These are phyloP conservation scores for Siniperca scherzeri DNA, from an alignment of 2,797 vertebrate species.

Conservation along the genomic window DNA sequence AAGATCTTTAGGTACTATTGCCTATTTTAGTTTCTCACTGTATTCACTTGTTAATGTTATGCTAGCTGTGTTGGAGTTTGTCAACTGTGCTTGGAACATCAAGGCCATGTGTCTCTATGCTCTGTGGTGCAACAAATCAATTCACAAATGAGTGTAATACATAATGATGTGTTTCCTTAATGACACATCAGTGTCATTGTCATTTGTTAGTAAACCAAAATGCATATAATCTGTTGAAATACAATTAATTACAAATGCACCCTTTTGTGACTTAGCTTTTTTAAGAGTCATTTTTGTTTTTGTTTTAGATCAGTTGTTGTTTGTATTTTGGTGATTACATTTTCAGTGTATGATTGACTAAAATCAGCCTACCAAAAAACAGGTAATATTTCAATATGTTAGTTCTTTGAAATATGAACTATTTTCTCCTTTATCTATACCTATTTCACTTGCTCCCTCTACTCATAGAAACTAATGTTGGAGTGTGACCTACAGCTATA, in stretches of 20 bases:
- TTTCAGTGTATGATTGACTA: neutral
- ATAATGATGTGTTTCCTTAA: slow-evolving; percentile 51
- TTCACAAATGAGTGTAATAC: slow-evolving; percentile 54
- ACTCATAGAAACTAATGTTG: slow-evolving; percentile 64
- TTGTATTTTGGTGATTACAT: neutral
- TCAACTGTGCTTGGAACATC: slow-evolving; percentile 25
- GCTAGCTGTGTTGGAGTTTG: slow-evolving; percentile 16
- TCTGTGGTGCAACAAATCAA: slow-evolving; percentile 59
- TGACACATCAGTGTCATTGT: slow-evolving; percentile 38
- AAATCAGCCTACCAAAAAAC: neutral
- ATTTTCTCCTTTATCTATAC: neutral
- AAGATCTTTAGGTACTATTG: neutral
- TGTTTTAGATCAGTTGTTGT: slow-evolving; percentile 13
- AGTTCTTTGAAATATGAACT: neutral
- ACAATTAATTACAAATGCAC: slow-evolving; percentile 16
- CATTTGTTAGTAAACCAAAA: slow-evolving; percentile 51
- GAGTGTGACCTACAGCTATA: slow-evolving; percentile 69
- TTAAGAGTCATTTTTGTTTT: neutral
- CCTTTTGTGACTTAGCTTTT: slow-evolving; percentile 21
- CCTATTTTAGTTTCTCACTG: neutral
- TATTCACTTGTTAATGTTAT: slow-evolving; percentile 23
- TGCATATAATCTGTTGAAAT: slow-evolving; percentile 46
- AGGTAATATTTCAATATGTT: neutral
- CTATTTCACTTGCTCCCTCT: neutral
- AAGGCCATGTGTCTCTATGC: slow-evolving; percentile 39